Evolutionary conservation across 2,888 invertebrate genomes (phyloP), one percentile per base, ranked within the genome.

Genomic region (Tetrapedia diversipes): DNA sequence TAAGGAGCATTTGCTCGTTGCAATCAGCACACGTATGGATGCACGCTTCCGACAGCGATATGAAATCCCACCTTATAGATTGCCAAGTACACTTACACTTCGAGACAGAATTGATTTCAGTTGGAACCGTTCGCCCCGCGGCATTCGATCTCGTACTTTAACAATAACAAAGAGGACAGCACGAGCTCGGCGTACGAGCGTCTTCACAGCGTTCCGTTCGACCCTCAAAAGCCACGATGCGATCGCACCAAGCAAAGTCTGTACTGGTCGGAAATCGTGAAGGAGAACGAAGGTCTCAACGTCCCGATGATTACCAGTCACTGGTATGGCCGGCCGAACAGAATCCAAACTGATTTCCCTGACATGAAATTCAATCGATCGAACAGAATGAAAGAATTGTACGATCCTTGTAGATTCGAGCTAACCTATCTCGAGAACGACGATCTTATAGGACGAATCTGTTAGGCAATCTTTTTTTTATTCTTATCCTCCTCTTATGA

Each of bases 281-380:
- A 85, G 34, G 88, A 89, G 82, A 86, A 88, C 71, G 82, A 85
- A 70, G 77, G 69, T 73, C 87, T 80, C 75, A 83, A 74, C 65
- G 81, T 89, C 22, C 82, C 87, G 27, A 81, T 86, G 71, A 82
- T 84, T 77, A 68, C 83, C 66, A 82, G 74, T 56, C 88, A 84
- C 66, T 86, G 86, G 82, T 85, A 90, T 82, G 87, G 89, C 53
- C 82, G 88, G 76, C 86, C 89, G 14, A 89, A 89, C 78, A 85
- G 88, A 70, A 65, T 75, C 54, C 85, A 86, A 77, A 60, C 85
- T 65, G 90, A 90, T 83, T 74, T 75, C 56, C 85, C 84, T 14
- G 84, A 84, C 51, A 85, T 79, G 51, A 87, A 82, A 83, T 89
- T 86, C 77, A 74, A 80, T 74, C 83, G 88, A 67, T 77, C 77